Base-by-base conservation (phyloP, 2,888 invertebrate genomes). In the Litoditis marina region DNA sequence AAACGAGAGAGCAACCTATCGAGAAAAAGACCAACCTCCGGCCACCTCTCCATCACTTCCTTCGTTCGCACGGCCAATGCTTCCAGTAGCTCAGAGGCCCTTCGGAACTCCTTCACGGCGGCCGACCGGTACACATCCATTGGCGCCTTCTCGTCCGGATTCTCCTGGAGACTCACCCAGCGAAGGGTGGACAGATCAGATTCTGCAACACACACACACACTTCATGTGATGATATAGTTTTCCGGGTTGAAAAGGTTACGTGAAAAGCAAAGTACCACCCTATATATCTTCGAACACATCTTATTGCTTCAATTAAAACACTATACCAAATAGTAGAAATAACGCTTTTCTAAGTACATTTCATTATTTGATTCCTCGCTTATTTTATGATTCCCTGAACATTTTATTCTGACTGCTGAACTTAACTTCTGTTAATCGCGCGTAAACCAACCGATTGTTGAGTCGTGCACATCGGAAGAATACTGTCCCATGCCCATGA, bases 11-110 rank as follows among this genome's bases (percentile, higher is more conserved):
- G 16, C 13, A 8, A 7, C 16, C 19, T 11, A 57, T 28, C 8
- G 1, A 32, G 22, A 39, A 55, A 11, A n/a, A 2, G 13, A 44
- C 16, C 19, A 36, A 67, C 68, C 69, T 75, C 75, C 6, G 75
- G 73, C 75, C 75, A 75, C 52, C 70, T 53, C 27, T 73, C 72
- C 13, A 65, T 51, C 6, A 75, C 66, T 61, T 68, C 65, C 19
- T 58, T 57, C 4, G 72, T 67, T 31, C 66, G 49, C 5, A n/a
- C 39, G 11, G 56, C 46, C 8, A 75, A 59, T 19, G 25, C 60
- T 42, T 73, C 65, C 22, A 74, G 61, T 32, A 70, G 63, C 2
- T 63, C 55, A 11, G 64, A 65, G 2, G 69, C 71, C 19, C 62
- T 63, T 22, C 68, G 66, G 39, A 70, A 62, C 53, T 75, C 73